phyloP scores from a whole-genome alignment of 2,113 vertebrate species.

The Callorhinus ursinus region DNA sequence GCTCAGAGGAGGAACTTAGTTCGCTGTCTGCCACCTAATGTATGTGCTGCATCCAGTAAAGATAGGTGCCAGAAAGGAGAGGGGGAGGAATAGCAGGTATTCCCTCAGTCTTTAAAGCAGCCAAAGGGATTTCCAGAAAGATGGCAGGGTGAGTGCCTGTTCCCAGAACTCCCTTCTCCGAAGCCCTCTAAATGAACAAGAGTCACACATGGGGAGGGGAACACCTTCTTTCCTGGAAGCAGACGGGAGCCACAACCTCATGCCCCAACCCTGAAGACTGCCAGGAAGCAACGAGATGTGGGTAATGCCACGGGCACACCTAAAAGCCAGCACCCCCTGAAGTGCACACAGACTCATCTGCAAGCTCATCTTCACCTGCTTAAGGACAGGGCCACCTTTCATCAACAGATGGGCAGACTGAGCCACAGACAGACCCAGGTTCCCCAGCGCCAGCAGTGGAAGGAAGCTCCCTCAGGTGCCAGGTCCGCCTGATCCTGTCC shows the following conservation, averaged over 20 bases:
- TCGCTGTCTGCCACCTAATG: background rate
- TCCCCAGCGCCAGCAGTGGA: background rate
- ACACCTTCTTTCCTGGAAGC: background rate
- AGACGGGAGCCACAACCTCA: background rate
- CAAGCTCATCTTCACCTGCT: background rate
- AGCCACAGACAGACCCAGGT: background rate
- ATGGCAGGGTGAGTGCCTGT: background rate
- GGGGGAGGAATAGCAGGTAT: background rate
- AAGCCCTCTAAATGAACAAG: background rate
- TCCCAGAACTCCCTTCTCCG: background rate
- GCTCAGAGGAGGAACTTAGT: background rate
- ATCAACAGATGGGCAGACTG: background rate
- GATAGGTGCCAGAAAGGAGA: background rate
- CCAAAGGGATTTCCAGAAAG: constrained; percentile 17
- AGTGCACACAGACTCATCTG: background rate
- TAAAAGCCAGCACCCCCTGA: background rate
- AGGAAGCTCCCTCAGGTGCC: background rate
- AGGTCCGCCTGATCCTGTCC: no score
- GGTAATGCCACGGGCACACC: background rate
- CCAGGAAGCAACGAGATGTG: background rate
- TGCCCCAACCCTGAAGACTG: background rate
- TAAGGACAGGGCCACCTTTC: background rate
- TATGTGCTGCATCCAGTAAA: background rate
- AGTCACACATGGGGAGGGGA: background rate
- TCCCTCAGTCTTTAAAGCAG: background rate